phyloP scores from a whole-genome alignment of 2,797 vertebrate species.

The Borostomias antarcticus region DNA sequence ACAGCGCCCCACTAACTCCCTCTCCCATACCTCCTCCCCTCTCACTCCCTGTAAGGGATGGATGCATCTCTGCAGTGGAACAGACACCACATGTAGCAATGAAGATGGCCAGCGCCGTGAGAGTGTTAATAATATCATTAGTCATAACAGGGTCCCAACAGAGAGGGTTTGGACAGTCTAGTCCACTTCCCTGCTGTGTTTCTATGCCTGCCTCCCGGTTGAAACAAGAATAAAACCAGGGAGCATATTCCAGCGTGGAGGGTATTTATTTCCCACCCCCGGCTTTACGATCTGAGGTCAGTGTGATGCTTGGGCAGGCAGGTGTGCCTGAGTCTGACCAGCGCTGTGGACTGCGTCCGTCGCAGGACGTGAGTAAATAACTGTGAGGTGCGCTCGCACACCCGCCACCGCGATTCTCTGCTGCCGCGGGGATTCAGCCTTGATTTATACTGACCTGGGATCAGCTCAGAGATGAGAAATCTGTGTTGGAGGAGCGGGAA shows the following conservation, averaged over 20 bases:
- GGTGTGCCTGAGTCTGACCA: slow-evolving; percentile 1
- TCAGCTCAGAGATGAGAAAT: slow-evolving; percentile 27
- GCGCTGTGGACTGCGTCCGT: not conserved
- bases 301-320: not conserved
- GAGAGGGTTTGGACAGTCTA: too few species aligned
- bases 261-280: too few species aligned
- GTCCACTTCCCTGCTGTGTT: too few species aligned
- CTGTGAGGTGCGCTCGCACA: not conserved
- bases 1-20: slow-evolving; percentile 7
- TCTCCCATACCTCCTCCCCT: slow-evolving; percentile 8
- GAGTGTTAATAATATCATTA: too few species aligned
- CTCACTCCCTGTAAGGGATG: not conserved
- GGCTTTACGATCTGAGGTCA: too few species aligned
- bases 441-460: slow-evolving; percentile 16
- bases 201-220: too few species aligned
- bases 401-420: not conserved
- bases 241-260: too few species aligned
- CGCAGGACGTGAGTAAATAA: not conserved
- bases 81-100: not conserved
- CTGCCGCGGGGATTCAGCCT: slow-evolving; percentile 6
- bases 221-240: too few species aligned
- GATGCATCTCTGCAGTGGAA: not conserved
- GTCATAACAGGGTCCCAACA: too few species aligned
- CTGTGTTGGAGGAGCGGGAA: slow-evolving; percentile 21
- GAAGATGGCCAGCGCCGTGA: too few species aligned